Evolutionary conservation across 2,113 vertebrate genomes (phyloP), one percentile per base, ranked within the genome.

Genomic region (Riparia riparia): DNA sequence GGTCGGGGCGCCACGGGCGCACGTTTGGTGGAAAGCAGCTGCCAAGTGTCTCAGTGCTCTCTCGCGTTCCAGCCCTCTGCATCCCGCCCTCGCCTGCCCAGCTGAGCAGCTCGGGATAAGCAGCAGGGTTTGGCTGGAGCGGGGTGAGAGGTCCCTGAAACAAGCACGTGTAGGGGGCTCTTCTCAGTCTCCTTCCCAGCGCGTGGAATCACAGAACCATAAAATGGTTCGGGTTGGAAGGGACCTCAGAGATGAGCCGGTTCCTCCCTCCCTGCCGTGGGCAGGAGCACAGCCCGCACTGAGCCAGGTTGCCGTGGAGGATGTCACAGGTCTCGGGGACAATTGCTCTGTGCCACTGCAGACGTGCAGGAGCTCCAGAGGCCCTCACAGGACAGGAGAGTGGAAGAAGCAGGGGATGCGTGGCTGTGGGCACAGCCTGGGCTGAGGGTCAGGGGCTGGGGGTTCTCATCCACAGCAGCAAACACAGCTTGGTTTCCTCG

Each of bases 321-420:
- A 0, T 51, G n/a, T 57, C 25, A 0, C 25, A 0, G 10, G 1
- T 11, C 8, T 5, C 17, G 5, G 22, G 16, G 37, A 14, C 9
- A 14, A 0, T 4, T 9, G 34, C 17, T 44, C 3, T 12, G 37
- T 24, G 29, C 26, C 17, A 7, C 4, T 3, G 24, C 17, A 2
- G 41, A 0, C 5, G 1, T 2, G 3, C 31, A 3, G 19, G 10
- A 20, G 37, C 42, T 66, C 17, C 6, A 2, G 29, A 24, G 32
- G 2, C 6, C 17, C 22, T 17, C 2, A 0, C 32, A 3, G 72
- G 5, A 16, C 24, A 20, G 32, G 3, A 6, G 9, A 4, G 12
- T 9, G 50, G 49, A 15, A 26, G 28, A 17, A 20, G 25, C 7
- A 2, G 45, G 41, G 6, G 0, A 4, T 24, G n/a, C 2, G 1